These are phyloP conservation scores for Paratrypauchen microcephalus DNA, from an alignment of 2,797 vertebrate species.

Conservation along the genomic window DNA sequence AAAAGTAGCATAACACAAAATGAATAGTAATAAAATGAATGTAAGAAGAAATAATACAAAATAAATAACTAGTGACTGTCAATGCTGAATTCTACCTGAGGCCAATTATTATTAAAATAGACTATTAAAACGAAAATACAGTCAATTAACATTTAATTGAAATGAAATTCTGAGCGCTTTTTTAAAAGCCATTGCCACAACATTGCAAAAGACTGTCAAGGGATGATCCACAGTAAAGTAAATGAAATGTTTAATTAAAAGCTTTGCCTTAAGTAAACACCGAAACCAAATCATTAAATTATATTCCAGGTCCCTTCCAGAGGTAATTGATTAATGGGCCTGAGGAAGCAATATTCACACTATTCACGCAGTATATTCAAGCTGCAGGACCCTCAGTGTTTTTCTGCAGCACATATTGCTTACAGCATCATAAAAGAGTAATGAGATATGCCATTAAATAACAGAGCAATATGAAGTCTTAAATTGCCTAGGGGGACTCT, in stretches of 20 bases:
- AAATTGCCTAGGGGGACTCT: constrained; percentile 60
- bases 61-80: neutral
- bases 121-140: neutral
- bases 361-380: constrained; percentile 59
- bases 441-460: constrained; percentile 74
- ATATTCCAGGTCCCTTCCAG: constrained; percentile 49
- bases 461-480: constrained; percentile 69
- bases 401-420: constrained; percentile 66
- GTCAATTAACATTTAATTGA: neutral
- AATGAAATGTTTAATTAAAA: constrained; percentile 65
- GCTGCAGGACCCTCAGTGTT: constrained; percentile 61
- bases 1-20: neutral
- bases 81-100: neutral
- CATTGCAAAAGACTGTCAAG: constrained; percentile 24
- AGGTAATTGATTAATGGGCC: constrained; percentile 68
- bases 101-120: neutral
- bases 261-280: constrained; percentile 57
- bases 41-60: neutral
- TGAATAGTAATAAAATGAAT: neutral
- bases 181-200: constrained; percentile 24
- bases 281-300: constrained; percentile 58
- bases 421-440: constrained; percentile 74
- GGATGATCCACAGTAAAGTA: constrained; percentile 28
- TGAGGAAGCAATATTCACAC: constrained; percentile 57
- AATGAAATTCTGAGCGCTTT: neutral